Percentiles rank a stretch among this genome's conserved stretches.
phyloP scores from a whole-genome alignment of 2,888 invertebrate species.

The Mythimna vitellina region DNA sequence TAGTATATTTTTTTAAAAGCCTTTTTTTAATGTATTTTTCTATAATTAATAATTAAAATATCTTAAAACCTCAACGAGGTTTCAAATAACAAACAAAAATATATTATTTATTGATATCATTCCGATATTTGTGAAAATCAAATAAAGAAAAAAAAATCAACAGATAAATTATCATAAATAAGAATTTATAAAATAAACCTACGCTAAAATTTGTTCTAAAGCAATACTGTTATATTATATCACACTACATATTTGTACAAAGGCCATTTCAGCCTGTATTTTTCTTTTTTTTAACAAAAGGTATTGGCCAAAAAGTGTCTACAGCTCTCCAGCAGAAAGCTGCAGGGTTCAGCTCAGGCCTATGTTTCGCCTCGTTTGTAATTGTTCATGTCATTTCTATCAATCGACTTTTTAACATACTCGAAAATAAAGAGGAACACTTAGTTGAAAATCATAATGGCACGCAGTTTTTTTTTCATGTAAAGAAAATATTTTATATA shows the following conservation, averaged over 20 bases:
- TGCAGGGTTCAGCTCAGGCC: too few relatives aligned
- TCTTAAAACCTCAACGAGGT: background rate
- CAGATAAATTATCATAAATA: background rate
- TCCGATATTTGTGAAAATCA: background rate
- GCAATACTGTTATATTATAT: constrained; percentile 50
- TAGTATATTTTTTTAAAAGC: background rate
- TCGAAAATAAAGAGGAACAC: too few relatives aligned
- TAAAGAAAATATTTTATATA: too few relatives aligned
- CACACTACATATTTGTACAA: constrained; percentile 50
- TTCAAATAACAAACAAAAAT: too few relatives aligned
- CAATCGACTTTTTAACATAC: too few relatives aligned
- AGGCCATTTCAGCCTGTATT: background rate
- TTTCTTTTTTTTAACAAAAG: background rate
- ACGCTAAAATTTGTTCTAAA: constrained; percentile 35
- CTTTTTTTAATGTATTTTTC: background rate
- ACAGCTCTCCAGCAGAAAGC: too few relatives aligned
- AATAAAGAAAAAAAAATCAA: background rate
- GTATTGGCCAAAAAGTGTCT: background rate
- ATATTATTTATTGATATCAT: background rate
- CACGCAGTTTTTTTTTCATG: too few relatives aligned
- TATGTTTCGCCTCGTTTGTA: too few relatives aligned
- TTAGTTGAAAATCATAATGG: too few relatives aligned
- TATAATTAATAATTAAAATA: background rate
- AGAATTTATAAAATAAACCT: constrained; percentile 8
- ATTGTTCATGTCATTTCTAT: too few relatives aligned